Evolutionary conservation across 2,888 invertebrate species (phyloP), one percentile per base, ranked within the genome.

Genomic region (Eurytoma adleriae): DNA sequence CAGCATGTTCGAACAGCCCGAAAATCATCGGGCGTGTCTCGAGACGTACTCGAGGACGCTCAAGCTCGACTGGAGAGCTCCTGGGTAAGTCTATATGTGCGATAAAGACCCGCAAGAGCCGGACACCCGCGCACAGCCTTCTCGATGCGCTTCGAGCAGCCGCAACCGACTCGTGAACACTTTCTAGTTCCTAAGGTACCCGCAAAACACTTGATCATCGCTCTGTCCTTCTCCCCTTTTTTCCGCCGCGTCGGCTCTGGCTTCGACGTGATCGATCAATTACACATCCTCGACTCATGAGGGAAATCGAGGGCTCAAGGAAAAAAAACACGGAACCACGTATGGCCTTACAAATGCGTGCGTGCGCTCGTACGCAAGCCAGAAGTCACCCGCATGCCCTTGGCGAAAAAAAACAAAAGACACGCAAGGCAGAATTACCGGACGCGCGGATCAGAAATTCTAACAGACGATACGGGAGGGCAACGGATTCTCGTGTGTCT

Each of bases 121-220:
- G 52, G 72, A 76, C 67, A 80, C 64, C 77, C 59, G 13, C 27
- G 52, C 73, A 81, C 66, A 73, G 64, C 73, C 90, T 91, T n/a
- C 40, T n/a, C 59, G 73, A 64, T 78, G 69, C 73, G 59, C 52
- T 81, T 85, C 83, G 90, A 90, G 78, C 89, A 89, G 80, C 88
- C 89, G 24, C 89, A 89, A 84, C 87, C 88, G 48, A 87, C 86
- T 62, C 87, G 88, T 69, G 88, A 90, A 79, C 90, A 88, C 82
- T 90, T 90, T 87, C 83, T 89, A 78, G 89, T 90, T 85, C 87
- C 89, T 72, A 89, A 90, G 85, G 88, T 90, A 83, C 87, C 85
- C 82, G 69, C 56, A 40, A 67, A 78, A 56, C 50, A 68, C 68
- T 67, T 57, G 30, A 61, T 54, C 50, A 24, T 30, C 30, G 24